These are phyloP conservation scores for Dasyurus viverrinus DNA, from an alignment of 2,113 vertebrate genomes.

Conservation along the genomic window DNA sequence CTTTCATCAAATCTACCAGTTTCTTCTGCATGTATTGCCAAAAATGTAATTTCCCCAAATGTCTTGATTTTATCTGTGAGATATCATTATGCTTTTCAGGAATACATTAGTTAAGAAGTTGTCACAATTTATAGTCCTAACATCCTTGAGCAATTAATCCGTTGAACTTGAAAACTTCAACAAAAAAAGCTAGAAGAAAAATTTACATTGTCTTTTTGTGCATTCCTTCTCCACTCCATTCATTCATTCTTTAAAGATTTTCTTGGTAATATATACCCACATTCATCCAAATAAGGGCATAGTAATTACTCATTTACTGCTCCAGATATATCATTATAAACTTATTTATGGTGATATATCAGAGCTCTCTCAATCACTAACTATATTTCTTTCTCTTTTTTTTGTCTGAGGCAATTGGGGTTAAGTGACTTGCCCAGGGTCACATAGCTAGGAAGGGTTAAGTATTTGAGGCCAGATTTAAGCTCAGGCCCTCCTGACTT, in stretches of 20 bases:
- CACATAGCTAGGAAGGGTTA: too few relatives aligned
- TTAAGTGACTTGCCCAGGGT: too few relatives aligned
- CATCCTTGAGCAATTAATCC: slow-evolving; percentile 36
- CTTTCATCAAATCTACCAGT: not conserved
- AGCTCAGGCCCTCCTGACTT: too few relatives aligned
- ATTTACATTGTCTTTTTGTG: not conserved
- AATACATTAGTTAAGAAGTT: slow-evolving; percentile 54
- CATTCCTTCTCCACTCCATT: not conserved
- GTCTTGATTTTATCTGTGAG: too few relatives aligned
- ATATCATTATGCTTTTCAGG: slow-evolving; percentile 53
- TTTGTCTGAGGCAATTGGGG: too few relatives aligned
- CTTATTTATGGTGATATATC: not conserved
- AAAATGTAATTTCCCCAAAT: slow-evolving; percentile 57
- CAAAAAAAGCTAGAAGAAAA: slow-evolving; percentile 17
- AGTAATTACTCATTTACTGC: not conserved
- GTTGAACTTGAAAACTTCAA: slow-evolving; percentile 27
- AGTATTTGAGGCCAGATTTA: too few relatives aligned
- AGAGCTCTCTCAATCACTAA: not conserved
- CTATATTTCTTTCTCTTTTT: too few relatives aligned
- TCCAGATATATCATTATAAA: not conserved
- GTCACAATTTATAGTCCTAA: slow-evolving; percentile 39
- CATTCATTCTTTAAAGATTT: slow-evolving; percentile 34
- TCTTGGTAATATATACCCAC: not conserved
- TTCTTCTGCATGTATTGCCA: not conserved
- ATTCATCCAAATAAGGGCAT: not conserved